Conservation (phyloP, 2,113 vertebrate species). For the Neogale vison region DNA sequence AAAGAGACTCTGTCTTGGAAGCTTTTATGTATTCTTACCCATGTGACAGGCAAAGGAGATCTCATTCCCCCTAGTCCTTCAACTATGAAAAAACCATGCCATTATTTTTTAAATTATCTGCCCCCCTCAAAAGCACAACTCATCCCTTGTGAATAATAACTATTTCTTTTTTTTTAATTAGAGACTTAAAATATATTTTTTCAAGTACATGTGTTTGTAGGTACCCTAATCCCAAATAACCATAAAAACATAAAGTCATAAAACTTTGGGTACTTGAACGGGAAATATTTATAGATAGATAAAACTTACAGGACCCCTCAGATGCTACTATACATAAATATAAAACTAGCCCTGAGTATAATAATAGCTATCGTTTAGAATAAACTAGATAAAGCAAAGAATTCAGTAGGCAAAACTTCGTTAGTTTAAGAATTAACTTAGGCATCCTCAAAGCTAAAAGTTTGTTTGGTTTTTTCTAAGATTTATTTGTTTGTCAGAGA, state of each 20-base stretch:
- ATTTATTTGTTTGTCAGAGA: not conserved
- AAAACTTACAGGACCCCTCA: not conserved
- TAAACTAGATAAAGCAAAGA: not conserved
- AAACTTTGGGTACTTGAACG: not conserved
- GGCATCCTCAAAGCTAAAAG: not conserved
- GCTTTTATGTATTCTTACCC: not conserved
- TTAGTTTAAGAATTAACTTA: not conserved
- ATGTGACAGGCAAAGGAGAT: not conserved
- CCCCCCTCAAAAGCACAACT: not conserved
- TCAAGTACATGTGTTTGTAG: not conserved
- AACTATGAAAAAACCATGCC: not conserved
- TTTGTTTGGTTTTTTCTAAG: not conserved
- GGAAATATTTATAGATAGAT: not conserved
- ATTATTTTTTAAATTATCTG: not conserved
- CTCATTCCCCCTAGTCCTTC: not conserved
- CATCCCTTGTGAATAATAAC: slow-evolving; percentile 16
- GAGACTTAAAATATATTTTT: not conserved
- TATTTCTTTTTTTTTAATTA: not conserved
- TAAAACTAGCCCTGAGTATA: not conserved
- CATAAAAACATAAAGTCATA: not conserved
- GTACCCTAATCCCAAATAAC: not conserved
- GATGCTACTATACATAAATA: not conserved
- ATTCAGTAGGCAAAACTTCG: not conserved
- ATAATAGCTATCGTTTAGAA: slow-evolving; percentile 11
- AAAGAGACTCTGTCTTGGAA: not conserved